Percentiles rank a stretch among this genome's conserved stretches.
Evolutionary conservation across 2,888 invertebrate species (phyloP).

Genomic region (Chloroclysta siterata): DNA sequence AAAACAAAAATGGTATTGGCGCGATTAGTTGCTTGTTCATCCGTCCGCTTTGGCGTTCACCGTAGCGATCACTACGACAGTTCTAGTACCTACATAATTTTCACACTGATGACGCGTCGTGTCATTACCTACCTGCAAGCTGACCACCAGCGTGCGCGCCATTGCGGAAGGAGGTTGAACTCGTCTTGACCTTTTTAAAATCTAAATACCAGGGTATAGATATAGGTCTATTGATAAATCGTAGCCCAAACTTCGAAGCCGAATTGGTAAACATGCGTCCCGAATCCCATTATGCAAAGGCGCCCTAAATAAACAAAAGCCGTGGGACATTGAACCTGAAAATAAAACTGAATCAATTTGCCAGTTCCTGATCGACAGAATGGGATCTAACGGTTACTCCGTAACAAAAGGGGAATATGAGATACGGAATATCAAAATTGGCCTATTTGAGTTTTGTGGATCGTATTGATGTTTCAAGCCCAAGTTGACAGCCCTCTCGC

Average conservation of each 20-base stretch:
- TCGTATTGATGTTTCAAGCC: neutral
- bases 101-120: too few species aligned
- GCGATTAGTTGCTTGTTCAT: too few species aligned
- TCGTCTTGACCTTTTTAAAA: too few species aligned
- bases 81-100: too few species aligned
- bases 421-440: slow-evolving; percentile 12
- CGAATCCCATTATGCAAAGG: slow-evolving; percentile 49
- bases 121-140: too few species aligned
- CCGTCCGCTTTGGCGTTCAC: too few species aligned
- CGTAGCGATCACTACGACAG: too few species aligned
- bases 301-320: slow-evolving; percentile 50
- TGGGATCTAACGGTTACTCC: slow-evolving; percentile 21
- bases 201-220: too few species aligned
- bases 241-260: slow-evolving; percentile 2
- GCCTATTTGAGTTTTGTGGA: slow-evolving; percentile 7
- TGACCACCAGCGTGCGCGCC: too few species aligned
- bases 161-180: too few species aligned
- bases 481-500: neutral
- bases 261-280: slow-evolving; percentile 14
- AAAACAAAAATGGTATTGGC: too few species aligned
- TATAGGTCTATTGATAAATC: neutral
- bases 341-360: slow-evolving; percentile 49
- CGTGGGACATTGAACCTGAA: slow-evolving; percentile 71
- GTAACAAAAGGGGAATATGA: neutral
- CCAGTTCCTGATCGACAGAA: slow-evolving; percentile 21